Percentiles rank a stretch among this genome's conserved stretches.
phyloP scores from a whole-genome alignment of 1,140 invertebrate genomes.

The Drosophila mauritiana region DNA sequence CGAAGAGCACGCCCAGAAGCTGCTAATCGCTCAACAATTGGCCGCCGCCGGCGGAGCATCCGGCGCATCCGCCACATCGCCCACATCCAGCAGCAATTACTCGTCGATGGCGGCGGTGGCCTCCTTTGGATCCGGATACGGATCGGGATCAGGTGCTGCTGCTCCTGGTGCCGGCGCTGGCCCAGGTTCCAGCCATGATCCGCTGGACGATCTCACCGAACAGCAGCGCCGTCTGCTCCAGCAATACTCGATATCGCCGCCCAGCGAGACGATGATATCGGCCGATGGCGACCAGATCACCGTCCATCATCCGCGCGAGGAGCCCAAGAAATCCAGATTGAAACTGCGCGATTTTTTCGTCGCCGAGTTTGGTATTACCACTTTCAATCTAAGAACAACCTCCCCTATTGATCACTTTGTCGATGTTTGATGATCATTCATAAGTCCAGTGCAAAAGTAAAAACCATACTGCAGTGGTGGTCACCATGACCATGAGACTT shows the following conservation, averaged over 20 bases:
- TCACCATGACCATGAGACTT: background rate
- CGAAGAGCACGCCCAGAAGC: conserved; percentile 83
- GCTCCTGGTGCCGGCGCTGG: background rate
- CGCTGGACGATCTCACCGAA: conserved; percentile 72
- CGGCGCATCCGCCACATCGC: conserved; percentile 35
- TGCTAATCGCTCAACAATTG: conserved; percentile 81
- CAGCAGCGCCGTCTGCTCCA: conserved; percentile 76
- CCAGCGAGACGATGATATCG: conserved; percentile 80
- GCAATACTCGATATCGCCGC: conserved; percentile 80
- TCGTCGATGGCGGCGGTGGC: conserved; percentile 22
- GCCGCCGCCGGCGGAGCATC: conserved; percentile 58
- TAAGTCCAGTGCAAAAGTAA: conserved; percentile 4
- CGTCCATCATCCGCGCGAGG: conserved; percentile 80
- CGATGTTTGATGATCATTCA: conserved; percentile 27
- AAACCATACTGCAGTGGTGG: conserved; percentile 2
- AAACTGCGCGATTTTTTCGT: conserved; percentile 84
- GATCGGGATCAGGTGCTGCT: background rate
- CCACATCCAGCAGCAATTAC: conserved; percentile 42
- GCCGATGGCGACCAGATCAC: conserved; percentile 83
- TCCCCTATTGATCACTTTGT: conserved; percentile 14
- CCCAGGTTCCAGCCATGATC: conserved; percentile 33
- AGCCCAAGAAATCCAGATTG: conserved; percentile 79
- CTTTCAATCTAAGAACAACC: background rate
- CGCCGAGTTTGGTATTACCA: conserved; percentile 81
- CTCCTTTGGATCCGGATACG: conserved; percentile 2